Conservation (phyloP, 2,888 invertebrate genomes). For the Caenorhabditis sp. region DNA sequence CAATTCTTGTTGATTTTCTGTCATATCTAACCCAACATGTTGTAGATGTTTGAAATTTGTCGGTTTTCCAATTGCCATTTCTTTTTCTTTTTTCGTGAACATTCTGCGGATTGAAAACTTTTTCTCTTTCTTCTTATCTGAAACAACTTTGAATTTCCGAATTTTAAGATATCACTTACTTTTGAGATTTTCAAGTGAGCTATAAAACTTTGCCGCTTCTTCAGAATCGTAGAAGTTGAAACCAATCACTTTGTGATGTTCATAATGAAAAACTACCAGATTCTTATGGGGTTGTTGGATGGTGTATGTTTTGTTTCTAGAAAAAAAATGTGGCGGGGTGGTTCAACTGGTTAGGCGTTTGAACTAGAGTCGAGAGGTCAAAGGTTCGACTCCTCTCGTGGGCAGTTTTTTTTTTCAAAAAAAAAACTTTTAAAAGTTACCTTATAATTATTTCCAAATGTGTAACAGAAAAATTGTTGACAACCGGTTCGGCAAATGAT, state of each 20-base stretch:
- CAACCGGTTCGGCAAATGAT: not conserved
- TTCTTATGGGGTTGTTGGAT: not conserved
- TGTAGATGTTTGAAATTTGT: slow-evolving; percentile 1
- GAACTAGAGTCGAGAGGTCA: no score
- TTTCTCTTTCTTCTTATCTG: not conserved
- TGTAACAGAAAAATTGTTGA: not conserved
- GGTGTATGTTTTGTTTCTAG: not conserved
- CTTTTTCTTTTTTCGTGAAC: not conserved
- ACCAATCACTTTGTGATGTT: not conserved
- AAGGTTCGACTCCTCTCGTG: no score
- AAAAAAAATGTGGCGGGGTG: not conserved
- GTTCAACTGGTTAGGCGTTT: no score
- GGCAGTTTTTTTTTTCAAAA: no score
- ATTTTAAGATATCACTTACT: not conserved
- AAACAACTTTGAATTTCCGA: not conserved
- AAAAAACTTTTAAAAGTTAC: not conserved
- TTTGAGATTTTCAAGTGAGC: not conserved
- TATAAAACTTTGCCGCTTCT: not conserved
- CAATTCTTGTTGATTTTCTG: not conserved
- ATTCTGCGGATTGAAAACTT: not conserved
- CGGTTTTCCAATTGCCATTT: not conserved
- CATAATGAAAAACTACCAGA: not conserved
- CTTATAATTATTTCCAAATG: not conserved
- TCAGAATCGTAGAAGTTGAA: not conserved
- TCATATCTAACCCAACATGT: slow-evolving; percentile 2